phyloP scores from a whole-genome alignment of 1,140 invertebrate species.

The Drosophila ohnishii region DNA sequence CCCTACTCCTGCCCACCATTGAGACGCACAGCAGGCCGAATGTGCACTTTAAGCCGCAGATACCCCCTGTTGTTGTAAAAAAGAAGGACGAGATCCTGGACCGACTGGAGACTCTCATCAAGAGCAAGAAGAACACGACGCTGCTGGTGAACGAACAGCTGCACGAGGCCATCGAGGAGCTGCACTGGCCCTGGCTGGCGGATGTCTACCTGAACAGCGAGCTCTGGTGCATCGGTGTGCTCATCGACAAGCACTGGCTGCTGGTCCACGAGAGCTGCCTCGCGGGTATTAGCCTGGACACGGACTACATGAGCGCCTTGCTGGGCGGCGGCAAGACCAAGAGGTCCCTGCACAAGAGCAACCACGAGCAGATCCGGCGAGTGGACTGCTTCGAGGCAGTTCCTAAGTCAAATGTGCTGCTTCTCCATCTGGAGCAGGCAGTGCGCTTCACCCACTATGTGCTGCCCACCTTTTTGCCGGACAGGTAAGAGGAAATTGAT shows the following conservation, averaged over 20 bases:
- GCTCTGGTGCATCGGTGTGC: conserved; percentile 87
- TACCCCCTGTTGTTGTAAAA: conserved; percentile 41
- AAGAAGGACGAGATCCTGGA: conserved; percentile 76
- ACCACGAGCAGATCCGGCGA: conserved; percentile 87
- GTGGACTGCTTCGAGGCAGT: conserved; percentile 85
- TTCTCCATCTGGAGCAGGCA: conserved; percentile 85
- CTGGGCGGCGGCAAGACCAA: conserved; percentile 85
- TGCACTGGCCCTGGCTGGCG: conserved; percentile 87
- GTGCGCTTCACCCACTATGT: conserved; percentile 86
- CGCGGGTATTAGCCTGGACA: conserved; percentile 85
- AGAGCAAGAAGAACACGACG: conserved; percentile 70
- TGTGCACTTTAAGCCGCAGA: conserved; percentile 72
- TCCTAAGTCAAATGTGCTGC: conserved; percentile 83
- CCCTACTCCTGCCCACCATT: conserved; percentile 51
- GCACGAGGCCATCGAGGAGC: conserved; percentile 71
- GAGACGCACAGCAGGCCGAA: conserved; percentile 67
- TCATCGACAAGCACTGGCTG: conserved; percentile 87
- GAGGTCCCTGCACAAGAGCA: conserved; percentile 85
- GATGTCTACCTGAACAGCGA: conserved; percentile 87
- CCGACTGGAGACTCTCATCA: conserved; percentile 63
- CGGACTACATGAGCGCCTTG: conserved; percentile 86
- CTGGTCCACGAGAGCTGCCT: conserved; percentile 85
- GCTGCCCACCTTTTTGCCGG: conserved; percentile 84
- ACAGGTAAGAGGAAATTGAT: conserved; percentile 13
- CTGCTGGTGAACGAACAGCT: conserved; percentile 70